These are phyloP conservation scores for Larimichthys polyactis DNA, from an alignment of 2,113 vertebrate genomes.

Conservation along the genomic window DNA sequence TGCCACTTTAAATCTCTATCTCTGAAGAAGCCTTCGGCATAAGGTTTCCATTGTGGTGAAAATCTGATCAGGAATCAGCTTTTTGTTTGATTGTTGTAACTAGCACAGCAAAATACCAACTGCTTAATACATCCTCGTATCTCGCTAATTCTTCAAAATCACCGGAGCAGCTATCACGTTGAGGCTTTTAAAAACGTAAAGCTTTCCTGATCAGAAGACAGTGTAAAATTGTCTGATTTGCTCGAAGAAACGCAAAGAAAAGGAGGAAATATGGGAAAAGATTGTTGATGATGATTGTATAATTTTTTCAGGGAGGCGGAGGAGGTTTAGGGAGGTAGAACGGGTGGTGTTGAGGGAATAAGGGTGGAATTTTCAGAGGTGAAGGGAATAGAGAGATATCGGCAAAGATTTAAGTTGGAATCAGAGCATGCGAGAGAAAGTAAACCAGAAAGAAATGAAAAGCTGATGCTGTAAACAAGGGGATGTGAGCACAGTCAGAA, in stretches of 20 bases:
- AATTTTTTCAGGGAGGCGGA: conserved; percentile 21
- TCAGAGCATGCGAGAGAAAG: conserved; percentile 23
- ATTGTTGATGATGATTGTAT: conserved; percentile 61
- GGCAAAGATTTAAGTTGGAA: conserved; percentile 38
- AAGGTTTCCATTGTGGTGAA: neutral
- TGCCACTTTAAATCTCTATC: conserved; percentile 11
- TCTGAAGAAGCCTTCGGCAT: neutral
- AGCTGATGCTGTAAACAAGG: conserved; percentile 44
- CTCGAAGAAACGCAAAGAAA: conserved; percentile 69
- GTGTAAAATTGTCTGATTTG: conserved; percentile 75
- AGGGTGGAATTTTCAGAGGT: conserved; percentile 8
- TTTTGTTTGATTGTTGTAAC: conserved; percentile 22
- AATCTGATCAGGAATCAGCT: conserved; percentile 47
- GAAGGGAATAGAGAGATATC: conserved; percentile 28
- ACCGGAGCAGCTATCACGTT: conserved; percentile 55
- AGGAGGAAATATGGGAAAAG: conserved; percentile 64
- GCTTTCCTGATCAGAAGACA: conserved; percentile 55
- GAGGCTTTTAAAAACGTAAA: conserved; percentile 60
- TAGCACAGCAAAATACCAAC: conserved; percentile 10
- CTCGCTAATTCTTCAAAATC: conserved; percentile 61
- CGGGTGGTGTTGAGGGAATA: neutral
- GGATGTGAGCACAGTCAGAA: conserved; percentile 30
- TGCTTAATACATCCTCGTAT: conserved; percentile 25
- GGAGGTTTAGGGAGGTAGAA: conserved; percentile 19
- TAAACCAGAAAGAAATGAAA: conserved; percentile 40